Evolutionary conservation across 2,888 invertebrate species (phyloP).

Genomic region (Drosophila engyochracea): DNA sequence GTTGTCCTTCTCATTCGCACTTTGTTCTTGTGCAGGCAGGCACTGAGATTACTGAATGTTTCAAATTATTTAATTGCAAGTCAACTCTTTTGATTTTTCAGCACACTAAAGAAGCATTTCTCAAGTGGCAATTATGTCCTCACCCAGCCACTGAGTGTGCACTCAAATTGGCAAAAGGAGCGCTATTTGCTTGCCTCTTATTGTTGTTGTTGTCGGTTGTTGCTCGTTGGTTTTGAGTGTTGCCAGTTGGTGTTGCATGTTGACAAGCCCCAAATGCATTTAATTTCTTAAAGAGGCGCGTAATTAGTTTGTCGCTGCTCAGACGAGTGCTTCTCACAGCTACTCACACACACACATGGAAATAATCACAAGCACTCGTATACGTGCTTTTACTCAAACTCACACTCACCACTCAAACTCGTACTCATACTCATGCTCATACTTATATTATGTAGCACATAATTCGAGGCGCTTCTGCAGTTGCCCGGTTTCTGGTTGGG

Average conservation of each 20-base stretch:
- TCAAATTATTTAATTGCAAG: conserved; percentile 71
- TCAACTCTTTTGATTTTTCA: conserved; percentile 65
- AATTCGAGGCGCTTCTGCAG: conserved; percentile 57
- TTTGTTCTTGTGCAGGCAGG: neutral
- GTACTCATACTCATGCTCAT: conserved; percentile 19
- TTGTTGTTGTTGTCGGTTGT: conserved; percentile 17
- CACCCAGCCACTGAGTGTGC: conserved; percentile 45
- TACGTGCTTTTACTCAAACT: conserved; percentile 19
- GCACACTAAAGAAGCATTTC: conserved; percentile 58
- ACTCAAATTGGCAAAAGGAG: conserved; percentile 61
- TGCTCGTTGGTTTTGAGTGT: conserved; percentile 23
- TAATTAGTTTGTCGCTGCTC: conserved; percentile 73
- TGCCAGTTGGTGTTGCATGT: conserved; percentile 57
- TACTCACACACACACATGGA: neutral
- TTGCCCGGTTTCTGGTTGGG: conserved; percentile 17
- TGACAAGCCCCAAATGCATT: conserved; percentile 78
- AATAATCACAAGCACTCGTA: conserved; percentile 5
- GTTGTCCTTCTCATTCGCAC: neutral
- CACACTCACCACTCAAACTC: conserved; percentile 16
- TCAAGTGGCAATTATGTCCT: conserved; percentile 76
- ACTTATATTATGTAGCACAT: conserved; percentile 50
- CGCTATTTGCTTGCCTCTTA: conserved; percentile 7
- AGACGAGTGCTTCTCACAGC: conserved; percentile 31
- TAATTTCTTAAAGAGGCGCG: conserved; percentile 79
- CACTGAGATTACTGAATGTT: conserved; percentile 41